Base-by-base conservation (phyloP, 2,113 vertebrate species). In the Crotalus tigris region DNA sequence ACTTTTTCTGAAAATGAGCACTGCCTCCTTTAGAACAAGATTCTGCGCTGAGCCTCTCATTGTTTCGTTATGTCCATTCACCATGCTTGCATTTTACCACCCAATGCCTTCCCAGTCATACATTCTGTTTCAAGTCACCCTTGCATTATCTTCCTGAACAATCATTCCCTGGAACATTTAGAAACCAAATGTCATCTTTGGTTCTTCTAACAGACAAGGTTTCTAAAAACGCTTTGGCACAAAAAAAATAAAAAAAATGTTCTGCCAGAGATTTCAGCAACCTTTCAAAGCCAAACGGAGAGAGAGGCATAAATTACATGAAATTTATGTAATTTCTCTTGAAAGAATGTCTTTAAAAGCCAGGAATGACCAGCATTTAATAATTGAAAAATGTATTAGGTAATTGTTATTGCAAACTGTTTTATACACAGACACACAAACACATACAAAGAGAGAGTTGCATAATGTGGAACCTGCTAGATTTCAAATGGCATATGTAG, bases 121-220 rank as follows among this genome's bases (percentile, higher is more conserved):
- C 96, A 95, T 58, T 94, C 94, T 0, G 75, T 96, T 97, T 97
- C 95, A 97, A 96, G 96, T 96, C 97, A 96, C 93, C 95, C 96
- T 96, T 96, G 46, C 54, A 58, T 96, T 98, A 97, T 97, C 96
- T 97, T 93, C 93, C 49, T 85, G 94, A 95, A 96, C 95, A 94
- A 97, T 97, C 96, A 4, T 96, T 97, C 97, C 94, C 85, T 94
- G 96, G 95, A 96, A 96, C 95, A 87, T 96, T 97, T 95, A 96
- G 94, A 96, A 97, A 96, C 96, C 94, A 97, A 96, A 69, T 92
- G 89, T 94, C 85, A 96, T 97, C 6, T 55, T 55, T 33, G 86
- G 49, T 87, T 87, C 49, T 87, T 87, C 13, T 87, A 29, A 87
- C 86, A 87, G 46, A 51, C 93, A 86, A 26, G 91, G 92, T 91